Base-by-base conservation (phyloP, 2,797 vertebrate species). In the Borostomias antarcticus region DNA sequence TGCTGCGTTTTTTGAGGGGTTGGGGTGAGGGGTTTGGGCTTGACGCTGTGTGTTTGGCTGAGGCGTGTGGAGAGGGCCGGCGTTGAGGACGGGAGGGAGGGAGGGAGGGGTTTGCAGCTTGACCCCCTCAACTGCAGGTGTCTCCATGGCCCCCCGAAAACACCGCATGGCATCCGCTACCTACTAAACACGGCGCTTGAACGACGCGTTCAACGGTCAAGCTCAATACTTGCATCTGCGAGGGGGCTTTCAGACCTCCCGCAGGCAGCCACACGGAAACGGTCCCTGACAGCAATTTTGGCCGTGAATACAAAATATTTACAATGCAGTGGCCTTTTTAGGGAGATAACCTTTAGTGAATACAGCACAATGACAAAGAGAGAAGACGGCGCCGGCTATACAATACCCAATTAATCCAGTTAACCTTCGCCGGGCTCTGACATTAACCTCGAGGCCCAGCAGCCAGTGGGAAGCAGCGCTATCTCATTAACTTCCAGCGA, bases 1-100 rank as follows among this genome's bases (percentile, higher is more conserved):
- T 76, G 64, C 75, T 78, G 15, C 15, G 69, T 85, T 80, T 86
- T 89, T 88, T 85, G 83, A 82, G 80, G 74, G 73, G 72, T 86
- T 77, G 82, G 74, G 63, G 86, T 79, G 83, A 58, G 70, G 72
- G 28, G 62, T 25, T 76, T 35, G 62, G 33, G 76, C 78, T 86
- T 85, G 82, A 81, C 88, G 83, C 84, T 75, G 77, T 76, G 75
- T 82, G 79, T 72, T 71, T 0, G 4, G 13, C 72, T 81, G 26
- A 62, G n/a, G n/a, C n/a, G n/a, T n/a, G n/a, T n/a, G n/a, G n/a
- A n/a, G n/a, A n/a, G n/a, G n/a, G n/a, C n/a, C n/a, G n/a, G n/a
- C n/a, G n/a, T n/a, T n/a, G n/a, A n/a, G n/a, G n/a, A n/a, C n/a
- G n/a, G n/a, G n/a, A n/a, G n/a, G n/a, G n/a, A 11, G 35, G 35